Conservation (phyloP, 2,113 vertebrate species). For the Myxocyprinus asiaticus region DNA sequence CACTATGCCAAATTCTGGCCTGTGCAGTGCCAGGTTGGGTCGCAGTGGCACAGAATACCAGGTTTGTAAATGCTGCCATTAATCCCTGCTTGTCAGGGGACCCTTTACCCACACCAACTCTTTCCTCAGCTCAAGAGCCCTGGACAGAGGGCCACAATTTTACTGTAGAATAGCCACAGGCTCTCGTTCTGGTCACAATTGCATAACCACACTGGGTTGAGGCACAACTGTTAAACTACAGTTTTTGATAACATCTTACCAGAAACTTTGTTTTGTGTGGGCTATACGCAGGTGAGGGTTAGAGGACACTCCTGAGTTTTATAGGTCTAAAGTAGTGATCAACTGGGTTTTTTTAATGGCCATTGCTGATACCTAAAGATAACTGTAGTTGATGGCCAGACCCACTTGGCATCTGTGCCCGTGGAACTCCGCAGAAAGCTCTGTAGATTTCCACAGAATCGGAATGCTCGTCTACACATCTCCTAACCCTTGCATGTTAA, state of each 20-base stretch:
- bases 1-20: neutral
- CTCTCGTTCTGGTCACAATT: conserved; percentile 32
- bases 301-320: neutral
- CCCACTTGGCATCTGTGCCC: neutral
- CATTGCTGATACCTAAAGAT: neutral
- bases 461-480: no score
- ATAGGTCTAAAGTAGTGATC: neutral
- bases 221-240: neutral
- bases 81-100: conserved; percentile 49
- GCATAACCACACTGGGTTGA: conserved; percentile 3
- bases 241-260: neutral
- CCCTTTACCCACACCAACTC: conserved; percentile 41
- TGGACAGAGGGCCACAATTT: neutral
- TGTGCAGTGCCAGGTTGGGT: conserved; percentile 30
- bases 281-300: neutral
- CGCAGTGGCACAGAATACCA: conserved; percentile 37
- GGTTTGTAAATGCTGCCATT: conserved; percentile 49
- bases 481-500: no score
- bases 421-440: neutral
- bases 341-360: neutral
- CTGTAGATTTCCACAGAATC: no score
- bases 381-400: neutral
- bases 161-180: conserved; percentile 34
- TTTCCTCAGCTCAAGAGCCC: conserved; percentile 26
- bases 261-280: neutral